phyloP scores from a whole-genome alignment of 2,888 invertebrate genomes.

The Limnephilus marmoratus region DNA sequence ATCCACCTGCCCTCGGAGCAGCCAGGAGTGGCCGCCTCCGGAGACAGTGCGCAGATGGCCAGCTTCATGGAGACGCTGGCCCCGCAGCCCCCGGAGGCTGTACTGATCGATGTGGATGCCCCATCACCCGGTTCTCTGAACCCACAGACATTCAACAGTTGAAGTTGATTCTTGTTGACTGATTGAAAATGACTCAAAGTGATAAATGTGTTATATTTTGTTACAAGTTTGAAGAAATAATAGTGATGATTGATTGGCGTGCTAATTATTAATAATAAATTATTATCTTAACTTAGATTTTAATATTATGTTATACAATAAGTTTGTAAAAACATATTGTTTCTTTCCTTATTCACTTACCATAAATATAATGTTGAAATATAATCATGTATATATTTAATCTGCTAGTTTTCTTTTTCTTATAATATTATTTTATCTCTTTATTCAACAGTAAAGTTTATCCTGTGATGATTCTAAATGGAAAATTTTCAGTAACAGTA shows the following conservation, averaged over 20 bases:
- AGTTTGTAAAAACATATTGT: conserved; percentile 39
- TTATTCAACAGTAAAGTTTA: background rate
- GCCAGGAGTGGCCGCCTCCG: conserved; percentile 65
- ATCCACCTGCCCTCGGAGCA: conserved; percentile 56
- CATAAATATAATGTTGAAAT: conserved; percentile 45
- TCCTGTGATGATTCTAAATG: background rate
- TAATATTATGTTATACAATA: conserved; percentile 24
- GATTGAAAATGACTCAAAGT: conserved; percentile 27
- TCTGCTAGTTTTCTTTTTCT: conserved; percentile 10
- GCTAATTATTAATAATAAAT: conserved; percentile 40
- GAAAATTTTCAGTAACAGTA: background rate
- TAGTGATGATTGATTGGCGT: background rate
- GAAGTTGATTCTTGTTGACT: conserved; percentile 28
- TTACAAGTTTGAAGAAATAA: conserved; percentile 45
- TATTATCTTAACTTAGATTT: conserved; percentile 43
- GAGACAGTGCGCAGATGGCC: background rate
- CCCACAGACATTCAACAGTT: conserved; percentile 47
- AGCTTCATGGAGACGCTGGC: conserved; percentile 47
- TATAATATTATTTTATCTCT: background rate
- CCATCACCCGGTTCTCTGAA: background rate
- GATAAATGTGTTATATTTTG: conserved; percentile 56
- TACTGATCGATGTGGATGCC: conserved; percentile 57
- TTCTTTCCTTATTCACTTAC: conserved; percentile 23
- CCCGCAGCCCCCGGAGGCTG: conserved; percentile 50
- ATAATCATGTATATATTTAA: conserved; percentile 44